A percentile compares a stretch with the other conserved stretches of the same genome.
These are phyloP conservation scores for Terebella lapidaria DNA, from an alignment of 2,888 invertebrate species.

Conservation along the genomic window DNA sequence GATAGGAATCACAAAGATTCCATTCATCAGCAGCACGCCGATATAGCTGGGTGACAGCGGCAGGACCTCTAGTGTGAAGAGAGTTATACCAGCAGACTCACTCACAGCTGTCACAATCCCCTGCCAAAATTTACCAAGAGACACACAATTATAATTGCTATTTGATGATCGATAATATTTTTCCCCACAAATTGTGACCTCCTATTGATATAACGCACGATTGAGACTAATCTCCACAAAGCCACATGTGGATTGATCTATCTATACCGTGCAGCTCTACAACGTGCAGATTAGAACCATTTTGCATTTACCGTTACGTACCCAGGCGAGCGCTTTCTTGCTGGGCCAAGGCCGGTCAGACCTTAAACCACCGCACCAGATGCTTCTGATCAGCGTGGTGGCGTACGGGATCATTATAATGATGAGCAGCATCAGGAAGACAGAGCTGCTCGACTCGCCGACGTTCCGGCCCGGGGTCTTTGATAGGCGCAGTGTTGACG, in stretches of 20 bases:
- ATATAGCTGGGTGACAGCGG: slow-evolving; percentile 14
- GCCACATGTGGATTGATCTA: no score
- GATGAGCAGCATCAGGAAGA: not conserved
- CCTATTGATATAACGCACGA: no score
- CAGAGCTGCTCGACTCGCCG: not conserved
- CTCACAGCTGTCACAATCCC: slow-evolving; percentile 26
- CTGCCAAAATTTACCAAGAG: no score
- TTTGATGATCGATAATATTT: no score
- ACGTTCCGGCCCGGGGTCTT: not conserved
- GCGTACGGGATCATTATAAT: not conserved
- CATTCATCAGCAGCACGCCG: slow-evolving; percentile 28
- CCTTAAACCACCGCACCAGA: slow-evolving; percentile 15
- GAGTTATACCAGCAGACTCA: slow-evolving; percentile 33
- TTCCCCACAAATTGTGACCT: no score
- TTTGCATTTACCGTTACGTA: no score
- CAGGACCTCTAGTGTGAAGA: slow-evolving; percentile 32
- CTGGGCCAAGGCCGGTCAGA: not conserved
- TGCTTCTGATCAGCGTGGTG: not conserved
- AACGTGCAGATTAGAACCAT: no score
- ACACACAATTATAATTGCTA: no score
- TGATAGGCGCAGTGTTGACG: not conserved
- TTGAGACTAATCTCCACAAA: no score
- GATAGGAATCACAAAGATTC: slow-evolving; percentile 29
- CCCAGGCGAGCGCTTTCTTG: not conserved
- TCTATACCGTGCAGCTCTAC: no score